phyloP scores from a whole-genome alignment of 2,888 invertebrate species.

The Lysandra bellargus region DNA sequence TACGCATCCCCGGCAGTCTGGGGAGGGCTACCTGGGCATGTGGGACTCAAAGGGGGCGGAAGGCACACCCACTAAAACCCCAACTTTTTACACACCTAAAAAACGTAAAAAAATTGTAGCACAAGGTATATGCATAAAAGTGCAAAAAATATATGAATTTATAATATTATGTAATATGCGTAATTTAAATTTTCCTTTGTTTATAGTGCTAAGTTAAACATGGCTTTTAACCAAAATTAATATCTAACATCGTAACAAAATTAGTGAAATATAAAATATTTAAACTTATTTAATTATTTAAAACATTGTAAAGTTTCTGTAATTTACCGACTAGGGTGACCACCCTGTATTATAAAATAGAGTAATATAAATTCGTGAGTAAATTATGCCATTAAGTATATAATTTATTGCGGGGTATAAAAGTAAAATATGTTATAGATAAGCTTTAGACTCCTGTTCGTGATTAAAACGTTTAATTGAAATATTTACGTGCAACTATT shows the following conservation, averaged over 20 bases:
- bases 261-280: not conserved
- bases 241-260: not conserved
- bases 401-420: conserved; percentile 20
- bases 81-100: too few relatives aligned
- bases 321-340: conserved; percentile 20
- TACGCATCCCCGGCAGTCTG: too few relatives aligned
- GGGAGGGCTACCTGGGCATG: too few relatives aligned
- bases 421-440: conserved; percentile 23
- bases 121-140: too few relatives aligned
- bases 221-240: not conserved
- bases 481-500: conserved; percentile 25
- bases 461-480: conserved; percentile 31
- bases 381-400: conserved; percentile 28
- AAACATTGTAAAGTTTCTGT: not conserved
- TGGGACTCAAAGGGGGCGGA: too few relatives aligned
- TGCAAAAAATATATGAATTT: too few relatives aligned
- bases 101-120: too few relatives aligned
- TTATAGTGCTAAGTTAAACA: not conserved
- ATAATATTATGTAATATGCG: not conserved
- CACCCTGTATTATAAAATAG: conserved; percentile 18
- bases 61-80: too few relatives aligned
- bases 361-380: conserved; percentile 29
- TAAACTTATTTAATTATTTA: conserved; percentile 26
- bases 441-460: conserved; percentile 22
- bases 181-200: not conserved